Evolutionary conservation across 1,140 invertebrate species (phyloP), one percentile per base, ranked within the genome.

Genomic region (Gonioctena quinquepunctata): DNA sequence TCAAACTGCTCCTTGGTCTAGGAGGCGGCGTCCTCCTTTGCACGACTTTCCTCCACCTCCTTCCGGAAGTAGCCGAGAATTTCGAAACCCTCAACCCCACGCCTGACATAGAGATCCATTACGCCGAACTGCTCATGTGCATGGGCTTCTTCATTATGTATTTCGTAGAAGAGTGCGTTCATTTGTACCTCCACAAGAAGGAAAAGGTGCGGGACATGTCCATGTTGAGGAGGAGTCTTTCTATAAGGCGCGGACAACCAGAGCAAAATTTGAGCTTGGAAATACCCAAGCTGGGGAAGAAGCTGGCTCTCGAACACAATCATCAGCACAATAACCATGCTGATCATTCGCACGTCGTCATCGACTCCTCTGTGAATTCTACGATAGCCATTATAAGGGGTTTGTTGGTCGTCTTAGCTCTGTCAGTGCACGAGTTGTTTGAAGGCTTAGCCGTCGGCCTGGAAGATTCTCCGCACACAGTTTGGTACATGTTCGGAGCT

Each of bases 391-490:
- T 90, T 8, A 82, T 95, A 6, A 84, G 92, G 66, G 91, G 93
- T 21, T 81, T 94, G 16, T 84, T 96, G 52, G 91, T 96, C 64
- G 92, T 97, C 0, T 83, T 95, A 21, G 95, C 95, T 1, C 85
- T 98, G 8, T 95, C 94, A 3, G 90, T 97, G 62, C 96, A 98
- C 80, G 94, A 96, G 73, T 84, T 96, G 0, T 96, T 98, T 78
- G 96, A 98, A 87, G 96, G 96, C 23, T 87, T 97, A 65, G 92
- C 95, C 19, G 91, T 97, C 66, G 95, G 95, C 7, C 84, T 96
- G 19, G 94, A 96, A 81, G 85, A 85, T 18, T 87, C 88, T 7
- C 83, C 89, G 4, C 80, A 83, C 1, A 86, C 90, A 52, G 91
- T 96, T 5, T 94, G 93, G 91, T 82, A 81, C 71, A 82, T 83